phyloP scores from a whole-genome alignment of 2,888 invertebrate species.

The Morpho achilles region DNA sequence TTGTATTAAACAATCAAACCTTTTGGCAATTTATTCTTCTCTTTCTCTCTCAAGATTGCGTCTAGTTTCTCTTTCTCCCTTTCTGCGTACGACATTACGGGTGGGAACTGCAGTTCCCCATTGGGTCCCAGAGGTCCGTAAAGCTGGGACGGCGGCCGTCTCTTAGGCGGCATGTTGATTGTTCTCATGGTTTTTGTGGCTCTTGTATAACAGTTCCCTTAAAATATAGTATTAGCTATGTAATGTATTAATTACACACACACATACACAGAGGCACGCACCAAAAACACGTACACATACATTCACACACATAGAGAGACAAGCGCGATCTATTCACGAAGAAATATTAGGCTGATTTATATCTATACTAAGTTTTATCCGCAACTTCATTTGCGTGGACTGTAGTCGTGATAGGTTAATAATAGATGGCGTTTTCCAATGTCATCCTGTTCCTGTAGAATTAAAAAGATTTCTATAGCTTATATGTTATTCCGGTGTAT shows the following conservation, averaged over 20 bases:
- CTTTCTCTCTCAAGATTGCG: constrained; percentile 48
- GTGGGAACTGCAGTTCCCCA: constrained; percentile 80
- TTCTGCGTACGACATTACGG: constrained; percentile 63
- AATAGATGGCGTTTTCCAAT: too few species aligned
- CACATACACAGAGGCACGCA: neutral
- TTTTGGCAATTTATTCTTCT: constrained; percentile 52
- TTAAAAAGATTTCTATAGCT: too few species aligned
- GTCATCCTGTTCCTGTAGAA: too few species aligned
- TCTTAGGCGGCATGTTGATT: constrained; percentile 62
- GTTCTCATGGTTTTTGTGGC: constrained; percentile 50
- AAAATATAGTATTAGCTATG: too few species aligned
- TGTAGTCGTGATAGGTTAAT: too few species aligned
- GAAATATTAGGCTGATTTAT: neutral
- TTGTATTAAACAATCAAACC: constrained; percentile 35
- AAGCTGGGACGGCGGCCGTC: constrained; percentile 43
- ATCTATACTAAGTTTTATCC: too few species aligned
- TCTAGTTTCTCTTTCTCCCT: constrained; percentile 59
- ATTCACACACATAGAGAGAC: too few species aligned
- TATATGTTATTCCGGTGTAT: too few species aligned
- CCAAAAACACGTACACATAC: too few species aligned
- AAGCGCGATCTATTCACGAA: neutral
- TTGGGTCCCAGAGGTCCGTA: constrained; percentile 65
- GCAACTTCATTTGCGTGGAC: too few species aligned
- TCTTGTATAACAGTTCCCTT: constrained; percentile 62
- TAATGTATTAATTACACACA: too few species aligned